Base-by-base conservation (phyloP, 37 sponge, comb jelly and placozoan genomes). In the Beroe forskalii region DNA sequence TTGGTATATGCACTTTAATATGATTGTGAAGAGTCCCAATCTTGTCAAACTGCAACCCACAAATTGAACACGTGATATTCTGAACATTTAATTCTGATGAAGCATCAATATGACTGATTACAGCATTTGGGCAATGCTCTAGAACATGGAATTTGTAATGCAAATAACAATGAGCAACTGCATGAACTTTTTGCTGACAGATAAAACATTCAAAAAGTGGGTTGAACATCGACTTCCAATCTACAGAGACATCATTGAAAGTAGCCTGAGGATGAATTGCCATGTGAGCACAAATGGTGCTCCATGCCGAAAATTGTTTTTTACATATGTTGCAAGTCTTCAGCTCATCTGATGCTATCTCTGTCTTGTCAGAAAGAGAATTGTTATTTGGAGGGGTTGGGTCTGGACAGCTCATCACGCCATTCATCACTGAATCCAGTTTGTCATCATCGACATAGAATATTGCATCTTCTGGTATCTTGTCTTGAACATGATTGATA, bases 361-460 rank as follows among this genome's bases (percentile, higher is more conserved):
- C 55, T 9, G 72, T 12, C 12, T 17, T 32, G 4, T 36, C 72
- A 6, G 19, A 33, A 19, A 32, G 9, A 2, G 72, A 35, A 19
- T 3, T 28, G 28, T 28, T n/a, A 30, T 6, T 23, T 24, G 28
- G 20, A 19, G 66, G 23, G 25, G 14, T 63, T 24, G 66, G 20
- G 36, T 69, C 39, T 14, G 38, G 17, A 14, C 32, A 27, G 38
- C 19, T 69, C 1, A 69, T 20, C 27, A 37, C 9, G 4, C 33
- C 20, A 35, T 33, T 69, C 72, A 69, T 69, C 1, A 69, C 22
- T 38, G 24, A 20, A 27, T 44, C 86, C 48, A 80, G 48, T 43
- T 80, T 44, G 27, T 80, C 86, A 19, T 80, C 86, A 44, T 41
- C 86, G 1, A 80, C 86, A 38, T 80, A 80, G 55, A 80, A 80